Base-by-base conservation (phyloP, 2,113 vertebrate genomes). In the Perca fluviatilis region DNA sequence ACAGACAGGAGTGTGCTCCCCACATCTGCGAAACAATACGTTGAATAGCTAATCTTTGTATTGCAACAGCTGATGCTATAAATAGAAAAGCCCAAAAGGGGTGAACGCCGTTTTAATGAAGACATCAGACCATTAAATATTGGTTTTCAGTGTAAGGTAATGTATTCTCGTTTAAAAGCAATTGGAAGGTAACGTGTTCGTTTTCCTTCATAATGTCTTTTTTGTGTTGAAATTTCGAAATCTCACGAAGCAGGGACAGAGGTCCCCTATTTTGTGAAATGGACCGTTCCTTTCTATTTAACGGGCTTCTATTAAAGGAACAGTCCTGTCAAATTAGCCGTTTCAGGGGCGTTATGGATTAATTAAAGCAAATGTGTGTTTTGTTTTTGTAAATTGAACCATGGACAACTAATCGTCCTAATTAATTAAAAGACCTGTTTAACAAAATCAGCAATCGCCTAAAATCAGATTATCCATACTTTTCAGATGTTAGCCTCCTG, bases 21-120 rank as follows among this genome's bases (percentile, higher is more conserved):
- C 88, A 80, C 92, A 93, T 93, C 93, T 91, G 90, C 92, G 69
- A 80, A 88, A 90, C 87, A 92, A 94, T 85, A 87, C 94, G 77
- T 67, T 30, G 80, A 91, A 88, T 54, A 93, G 91, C 92, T 89
- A 92, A 90, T 95, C 94, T 95, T 93, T 93, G 94, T 94, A 93
- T 95, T 93, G 94, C 94, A 94, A 95, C 93, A 93, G 92, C 92
- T 91, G 93, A 94, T 88, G 88, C 95, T 96, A 95, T 90, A 92
- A 95, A 96, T 95, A 96, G 95, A 95, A 77, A 70, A 49, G 82
- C 69, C 82, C 89, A 68, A 58, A 23, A 79, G 84, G 90, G 90
- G 91, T 23, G 85, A 15, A 2, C 27, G 21, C 2, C 13, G 51
- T 25, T 43, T 21, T 70, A 79, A 47, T 1, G 16, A 16, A 13